phyloP scores from a whole-genome alignment of 2,113 vertebrate genomes.

The Puma concolor region DNA sequence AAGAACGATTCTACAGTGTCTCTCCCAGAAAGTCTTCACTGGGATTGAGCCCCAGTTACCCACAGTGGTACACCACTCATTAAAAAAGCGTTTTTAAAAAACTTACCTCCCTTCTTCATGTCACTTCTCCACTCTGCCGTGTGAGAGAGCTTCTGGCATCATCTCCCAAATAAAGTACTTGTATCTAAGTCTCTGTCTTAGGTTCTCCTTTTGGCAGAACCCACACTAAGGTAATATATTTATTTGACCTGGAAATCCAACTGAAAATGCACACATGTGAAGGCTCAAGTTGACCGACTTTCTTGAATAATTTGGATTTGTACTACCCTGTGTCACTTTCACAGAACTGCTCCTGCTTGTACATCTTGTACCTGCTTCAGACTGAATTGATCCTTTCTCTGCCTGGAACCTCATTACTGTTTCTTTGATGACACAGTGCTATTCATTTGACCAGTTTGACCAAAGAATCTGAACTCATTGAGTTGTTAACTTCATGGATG shows the following conservation, averaged over 20 bases:
- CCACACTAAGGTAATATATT: neutral
- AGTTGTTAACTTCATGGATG: constrained; percentile 23
- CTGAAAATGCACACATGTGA: neutral
- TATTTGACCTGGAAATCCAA: neutral
- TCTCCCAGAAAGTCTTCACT: neutral
- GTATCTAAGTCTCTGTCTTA: neutral
- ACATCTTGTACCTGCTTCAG: constrained; percentile 18
- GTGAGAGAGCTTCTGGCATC: neutral
- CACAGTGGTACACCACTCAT: neutral
- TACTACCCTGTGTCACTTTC: neutral
- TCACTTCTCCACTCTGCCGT: neutral
- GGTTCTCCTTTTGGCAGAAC: neutral
- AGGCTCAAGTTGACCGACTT: neutral
- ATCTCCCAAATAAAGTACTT: neutral
- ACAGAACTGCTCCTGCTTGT: neutral
- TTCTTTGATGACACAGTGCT: neutral
- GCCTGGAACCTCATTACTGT: neutral
- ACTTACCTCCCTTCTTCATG: neutral
- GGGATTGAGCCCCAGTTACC: no score
- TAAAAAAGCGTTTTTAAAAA: neutral
- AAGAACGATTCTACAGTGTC: neutral
- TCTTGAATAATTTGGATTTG: neutral
- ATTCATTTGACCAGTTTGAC: neutral
- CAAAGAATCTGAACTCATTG: constrained; percentile 1
- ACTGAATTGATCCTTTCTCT: neutral